A percentile compares a stretch with the other conserved stretches of the same genome.
These are phyloP conservation scores for Drosophila melanosoma DNA, from an alignment of 2,888 invertebrate species.

Conservation along the genomic window DNA sequence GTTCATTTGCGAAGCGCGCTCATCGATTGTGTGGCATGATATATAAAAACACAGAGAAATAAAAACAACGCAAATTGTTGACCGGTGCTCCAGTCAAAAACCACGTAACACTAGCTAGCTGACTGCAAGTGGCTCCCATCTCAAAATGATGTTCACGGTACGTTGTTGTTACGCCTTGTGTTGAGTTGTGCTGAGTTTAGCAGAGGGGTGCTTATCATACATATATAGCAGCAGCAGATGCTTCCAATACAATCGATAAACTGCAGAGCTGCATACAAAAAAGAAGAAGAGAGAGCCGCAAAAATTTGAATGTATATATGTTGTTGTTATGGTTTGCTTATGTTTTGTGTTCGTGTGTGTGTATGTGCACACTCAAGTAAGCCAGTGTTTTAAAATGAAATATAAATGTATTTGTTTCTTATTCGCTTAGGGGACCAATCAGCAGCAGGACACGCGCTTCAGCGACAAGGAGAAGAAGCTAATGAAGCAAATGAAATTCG, in stretches of 20 bases:
- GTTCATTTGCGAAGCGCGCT: constrained; percentile 58
- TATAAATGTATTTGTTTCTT: background rate
- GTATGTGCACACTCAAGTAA: background rate
- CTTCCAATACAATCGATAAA: constrained; percentile 68
- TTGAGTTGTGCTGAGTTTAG: background rate
- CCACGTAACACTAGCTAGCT: constrained; percentile 49
- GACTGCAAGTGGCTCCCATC: constrained; percentile 31
- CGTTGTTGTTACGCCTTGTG: constrained; percentile 59
- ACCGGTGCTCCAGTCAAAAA: constrained; percentile 39
- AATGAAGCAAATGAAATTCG: constrained; percentile 99
- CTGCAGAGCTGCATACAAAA: constrained; percentile 29
- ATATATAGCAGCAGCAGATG: constrained; percentile 18
- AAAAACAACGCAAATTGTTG: constrained; percentile 37
- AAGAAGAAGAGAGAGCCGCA: constrained; percentile 10
- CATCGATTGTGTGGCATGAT: constrained; percentile 57
- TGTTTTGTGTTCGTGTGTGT: background rate
- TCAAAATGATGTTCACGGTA: constrained; percentile 83
- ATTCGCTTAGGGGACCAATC: constrained; percentile 94
- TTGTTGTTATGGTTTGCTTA: background rate
- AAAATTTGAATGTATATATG: background rate
- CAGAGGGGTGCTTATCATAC: constrained; percentile 39
- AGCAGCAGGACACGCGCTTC: constrained; percentile 99
- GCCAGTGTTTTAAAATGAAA: background rate
- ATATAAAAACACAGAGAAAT: constrained; percentile 52
- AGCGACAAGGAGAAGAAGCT: constrained; percentile 99